These are phyloP conservation scores for Akabosia matsudoensis DNA, from an alignment of 1,140 invertebrate species.

Conservation along the genomic window DNA sequence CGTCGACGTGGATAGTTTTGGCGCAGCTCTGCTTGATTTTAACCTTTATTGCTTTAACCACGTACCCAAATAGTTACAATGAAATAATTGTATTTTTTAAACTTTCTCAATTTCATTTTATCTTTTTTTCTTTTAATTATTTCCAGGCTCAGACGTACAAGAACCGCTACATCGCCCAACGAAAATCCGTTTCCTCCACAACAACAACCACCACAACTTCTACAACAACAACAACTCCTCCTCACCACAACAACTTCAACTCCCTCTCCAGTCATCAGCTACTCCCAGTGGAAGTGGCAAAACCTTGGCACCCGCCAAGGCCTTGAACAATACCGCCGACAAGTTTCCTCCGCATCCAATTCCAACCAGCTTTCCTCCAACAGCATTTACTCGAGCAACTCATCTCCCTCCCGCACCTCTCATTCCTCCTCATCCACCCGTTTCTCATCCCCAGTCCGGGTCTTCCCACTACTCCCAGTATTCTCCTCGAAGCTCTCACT, in stretches of 20 bases:
- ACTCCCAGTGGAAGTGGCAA: constrained; percentile 46
- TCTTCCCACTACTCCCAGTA: no score
- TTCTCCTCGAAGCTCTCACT: no score
- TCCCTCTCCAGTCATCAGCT: constrained; percentile 35
- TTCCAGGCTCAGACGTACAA: constrained; percentile 30
- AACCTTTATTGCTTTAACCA: no score
- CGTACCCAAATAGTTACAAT: no score
- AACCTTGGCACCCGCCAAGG: constrained; percentile 39
- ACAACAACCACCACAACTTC: constrained; percentile 31
- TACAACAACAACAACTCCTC: constrained; percentile 42
- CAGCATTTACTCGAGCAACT: neutral
- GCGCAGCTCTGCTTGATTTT: no score
- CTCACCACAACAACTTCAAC: constrained; percentile 33
- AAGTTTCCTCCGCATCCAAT: constrained; percentile 1
- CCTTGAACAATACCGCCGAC: constrained; percentile 39
- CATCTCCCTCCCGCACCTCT: no score
- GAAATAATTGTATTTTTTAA: no score
- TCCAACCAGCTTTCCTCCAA: neutral
- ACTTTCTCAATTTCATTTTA: neutral
- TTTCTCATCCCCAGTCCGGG: no score
- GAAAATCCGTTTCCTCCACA: constrained; percentile 19
- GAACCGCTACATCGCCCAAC: constrained; percentile 24
- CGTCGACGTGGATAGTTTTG: no score
- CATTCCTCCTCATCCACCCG: no score
- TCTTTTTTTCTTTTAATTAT: neutral